Conservation (phyloP, 2,888 invertebrate genomes). For the Ectobius pallidus region DNA sequence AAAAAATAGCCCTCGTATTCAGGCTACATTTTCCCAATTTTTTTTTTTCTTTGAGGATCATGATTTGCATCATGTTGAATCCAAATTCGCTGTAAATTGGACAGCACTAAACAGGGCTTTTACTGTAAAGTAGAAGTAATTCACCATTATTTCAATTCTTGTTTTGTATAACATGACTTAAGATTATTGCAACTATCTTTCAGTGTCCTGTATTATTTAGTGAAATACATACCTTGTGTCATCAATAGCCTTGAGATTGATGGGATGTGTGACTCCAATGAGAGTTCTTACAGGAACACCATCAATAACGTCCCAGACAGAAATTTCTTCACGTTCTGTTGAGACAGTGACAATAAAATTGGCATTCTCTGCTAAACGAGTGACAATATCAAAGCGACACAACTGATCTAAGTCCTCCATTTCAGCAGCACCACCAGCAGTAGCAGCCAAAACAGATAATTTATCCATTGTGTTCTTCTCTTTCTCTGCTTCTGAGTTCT, state of each 20-base stretch:
- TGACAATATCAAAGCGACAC: conserved; percentile 63
- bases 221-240: conserved; percentile 50
- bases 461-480: background rate
- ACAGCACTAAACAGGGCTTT: too few species aligned
- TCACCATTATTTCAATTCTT: too few species aligned
- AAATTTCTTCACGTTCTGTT: conserved; percentile 75
- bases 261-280: conserved; percentile 76
- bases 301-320: conserved; percentile 78
- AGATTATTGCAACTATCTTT: too few species aligned
- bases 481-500: background rate
- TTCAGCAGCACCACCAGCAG: conserved; percentile 1
- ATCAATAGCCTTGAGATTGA: conserved; percentile 78
- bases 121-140: too few species aligned
- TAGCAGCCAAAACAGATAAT: background rate
- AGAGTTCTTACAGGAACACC: conserved; percentile 66
- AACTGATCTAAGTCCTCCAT: conserved; percentile 38
- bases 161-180: too few species aligned
- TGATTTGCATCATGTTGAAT: too few species aligned
- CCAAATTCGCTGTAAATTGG: too few species aligned
- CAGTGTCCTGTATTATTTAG: too few species aligned
- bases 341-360: conserved; percentile 77
- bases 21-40: too few species aligned
- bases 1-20: too few species aligned
- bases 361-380: conserved; percentile 67
- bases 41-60: too few species aligned